Evolutionary conservation across 1,140 invertebrate species (phyloP).

Genomic region (Drosophila sulfurigaster): DNA sequence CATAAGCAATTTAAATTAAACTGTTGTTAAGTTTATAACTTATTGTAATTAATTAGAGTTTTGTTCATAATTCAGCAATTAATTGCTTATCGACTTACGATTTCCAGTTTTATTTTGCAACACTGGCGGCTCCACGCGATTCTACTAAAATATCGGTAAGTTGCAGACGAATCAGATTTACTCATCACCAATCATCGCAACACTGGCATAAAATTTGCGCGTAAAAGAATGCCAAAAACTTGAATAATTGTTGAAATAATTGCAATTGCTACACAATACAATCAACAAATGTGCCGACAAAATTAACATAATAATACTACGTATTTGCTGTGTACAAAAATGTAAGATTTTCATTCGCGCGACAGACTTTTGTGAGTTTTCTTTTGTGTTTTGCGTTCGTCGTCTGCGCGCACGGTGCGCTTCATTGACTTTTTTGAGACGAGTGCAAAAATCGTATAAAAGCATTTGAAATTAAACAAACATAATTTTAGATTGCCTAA

Average conservation of each 20-base stretch:
- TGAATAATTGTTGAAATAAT: slow-evolving; percentile 34
- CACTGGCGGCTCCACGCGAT: slow-evolving; percentile 51
- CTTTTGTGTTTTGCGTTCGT: slow-evolving; percentile 70
- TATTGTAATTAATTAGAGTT: not conserved
- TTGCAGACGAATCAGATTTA: slow-evolving; percentile 22
- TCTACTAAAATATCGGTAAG: slow-evolving; percentile 22
- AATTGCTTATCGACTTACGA: not conserved
- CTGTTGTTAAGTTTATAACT: not conserved
- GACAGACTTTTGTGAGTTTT: slow-evolving; percentile 59
- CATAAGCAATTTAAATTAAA: not conserved
- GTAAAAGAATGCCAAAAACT: slow-evolving; percentile 65
- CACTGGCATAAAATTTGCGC: slow-evolving; percentile 64
- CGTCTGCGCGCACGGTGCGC: slow-evolving; percentile 70
- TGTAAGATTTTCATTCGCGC: slow-evolving; percentile 44
- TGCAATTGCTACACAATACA: slow-evolving; percentile 28
- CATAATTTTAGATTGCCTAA: slow-evolving; percentile 7
- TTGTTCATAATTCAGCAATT: not conserved
- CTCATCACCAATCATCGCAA: slow-evolving; percentile 48
- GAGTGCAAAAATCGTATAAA: slow-evolving; percentile 42
- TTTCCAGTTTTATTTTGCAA: not conserved
- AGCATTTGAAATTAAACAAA: slow-evolving; percentile 22
- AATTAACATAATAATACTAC: not conserved
- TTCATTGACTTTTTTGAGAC: slow-evolving; percentile 74
- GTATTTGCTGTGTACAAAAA: slow-evolving; percentile 27
- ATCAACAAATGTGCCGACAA: slow-evolving; percentile 20